Conservation (phyloP, 2,888 invertebrate species). For the Danaus chrysippus region DNA sequence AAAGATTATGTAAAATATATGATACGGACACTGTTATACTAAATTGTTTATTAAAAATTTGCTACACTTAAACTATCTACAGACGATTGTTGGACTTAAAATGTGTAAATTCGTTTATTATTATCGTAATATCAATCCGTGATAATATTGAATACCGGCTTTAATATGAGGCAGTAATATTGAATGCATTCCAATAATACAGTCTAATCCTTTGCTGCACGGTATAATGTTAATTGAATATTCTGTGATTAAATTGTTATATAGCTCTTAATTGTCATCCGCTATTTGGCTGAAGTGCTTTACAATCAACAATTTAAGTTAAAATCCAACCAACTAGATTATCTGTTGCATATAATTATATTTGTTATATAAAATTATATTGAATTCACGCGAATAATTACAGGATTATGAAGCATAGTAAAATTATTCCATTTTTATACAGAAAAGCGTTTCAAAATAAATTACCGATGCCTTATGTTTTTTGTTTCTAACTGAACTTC, state of each 20-base stretch:
- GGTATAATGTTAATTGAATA: constrained; percentile 24
- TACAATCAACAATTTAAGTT: not conserved
- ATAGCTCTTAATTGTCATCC: constrained; percentile 18
- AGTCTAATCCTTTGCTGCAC: constrained; percentile 20
- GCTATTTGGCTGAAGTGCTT: not conserved
- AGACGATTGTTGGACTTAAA: not conserved
- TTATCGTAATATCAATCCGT: not conserved
- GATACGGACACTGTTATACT: too few relatives aligned
- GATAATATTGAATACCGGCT: constrained; percentile 13
- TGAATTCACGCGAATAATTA: too few relatives aligned
- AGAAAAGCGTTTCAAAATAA: too few relatives aligned
- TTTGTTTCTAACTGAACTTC: too few relatives aligned
- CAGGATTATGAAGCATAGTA: too few relatives aligned
- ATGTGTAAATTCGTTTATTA: not conserved
- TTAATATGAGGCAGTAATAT: constrained; percentile 13
- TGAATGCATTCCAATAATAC: constrained; percentile 18
- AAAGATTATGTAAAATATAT: too few relatives aligned
- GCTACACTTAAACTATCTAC: not conserved
- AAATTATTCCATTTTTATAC: too few relatives aligned
- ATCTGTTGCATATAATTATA: too few relatives aligned
- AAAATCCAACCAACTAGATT: not conserved
- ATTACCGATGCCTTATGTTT: too few relatives aligned
- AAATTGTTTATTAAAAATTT: too few relatives aligned
- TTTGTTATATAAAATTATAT: too few relatives aligned
- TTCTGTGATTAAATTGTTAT: constrained; percentile 23